Evolutionary conservation across 2,888 invertebrate species (phyloP), one percentile per base, ranked within the genome.

Genomic region (Drosophila aldrichi): DNA sequence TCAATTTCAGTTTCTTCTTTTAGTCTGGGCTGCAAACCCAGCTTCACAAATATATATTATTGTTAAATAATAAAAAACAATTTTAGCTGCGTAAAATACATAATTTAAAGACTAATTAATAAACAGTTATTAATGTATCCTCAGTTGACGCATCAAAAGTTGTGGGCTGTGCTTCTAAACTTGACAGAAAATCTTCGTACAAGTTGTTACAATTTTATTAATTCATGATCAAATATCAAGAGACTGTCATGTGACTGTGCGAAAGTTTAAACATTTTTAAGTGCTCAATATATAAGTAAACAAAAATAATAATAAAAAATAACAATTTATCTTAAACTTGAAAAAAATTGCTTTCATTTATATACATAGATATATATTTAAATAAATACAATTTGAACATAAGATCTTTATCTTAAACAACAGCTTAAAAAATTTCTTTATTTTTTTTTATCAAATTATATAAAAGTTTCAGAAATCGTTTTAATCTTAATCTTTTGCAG

Each of bases 21-120:
- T 41, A 61, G 49, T 65, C 67, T 62, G 36, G 60, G 38, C 70
- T 63, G 63, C 58, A 46, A 60, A 36, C 41, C 55, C 55, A 16
- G 10, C 34, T 22, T 6, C 8, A 20, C 20, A 34, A 59, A 44
- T 41, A 18, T 41, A 41, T 20, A 41, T 10, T 20, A 5, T 18
- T 18, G 22, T 8, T 29, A 8, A 29, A 29, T 2, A 29, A 8
- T 29, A 29, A 29, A 29, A 25, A 25, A n/a, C n/a, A n/a, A n/a
- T n/a, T n/a, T 25, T 5, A 25, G 1, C 25, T 25, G 22, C 22
- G 22, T 22, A 22, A 22, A 3, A 41, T 32, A 41, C 18, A 18
- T 29, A 8, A 18, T 29, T 29, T 40, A 29, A 20, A 32, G 6
- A 6, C 7, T 25, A 54, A 40, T 36, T 5, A 25, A 25, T 25